Evolutionary conservation across 2,113 vertebrate species (phyloP).

Genomic region (Caranx ignobilis): DNA sequence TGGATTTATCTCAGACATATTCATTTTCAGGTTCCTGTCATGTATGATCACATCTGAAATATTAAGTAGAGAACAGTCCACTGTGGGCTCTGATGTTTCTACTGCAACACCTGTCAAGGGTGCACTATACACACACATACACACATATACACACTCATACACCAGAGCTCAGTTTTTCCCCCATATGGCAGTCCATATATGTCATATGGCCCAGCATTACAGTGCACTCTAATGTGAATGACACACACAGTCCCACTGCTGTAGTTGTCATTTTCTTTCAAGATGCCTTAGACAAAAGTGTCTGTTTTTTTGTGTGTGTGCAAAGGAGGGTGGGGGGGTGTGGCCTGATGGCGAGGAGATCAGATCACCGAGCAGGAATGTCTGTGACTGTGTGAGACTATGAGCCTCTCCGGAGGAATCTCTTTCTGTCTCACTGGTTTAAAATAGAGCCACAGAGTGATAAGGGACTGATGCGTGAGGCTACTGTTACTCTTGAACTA

Average conservation of each 20-base stretch:
- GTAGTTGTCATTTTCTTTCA: constrained; percentile 46
- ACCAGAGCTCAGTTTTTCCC: constrained; percentile 24
- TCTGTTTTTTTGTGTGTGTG: constrained; percentile 17
- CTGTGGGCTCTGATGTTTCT: constrained; percentile 28
- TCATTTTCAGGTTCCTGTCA: constrained; percentile 61
- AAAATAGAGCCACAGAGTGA: constrained; percentile 49
- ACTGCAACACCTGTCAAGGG: constrained; percentile 57
- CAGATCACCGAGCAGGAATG: constrained; percentile 63
- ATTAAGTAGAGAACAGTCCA: constrained; percentile 29
- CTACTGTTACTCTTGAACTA: constrained; percentile 43
- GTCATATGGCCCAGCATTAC: constrained; percentile 40
- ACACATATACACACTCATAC: constrained; percentile 41
- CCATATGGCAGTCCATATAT: constrained; percentile 52
- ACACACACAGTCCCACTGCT: constrained; percentile 33
- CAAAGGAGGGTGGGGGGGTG: not conserved
- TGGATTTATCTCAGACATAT: constrained; percentile 53
- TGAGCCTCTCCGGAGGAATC: constrained; percentile 44
- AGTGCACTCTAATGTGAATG: constrained; percentile 41
- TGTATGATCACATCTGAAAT: constrained; percentile 54
- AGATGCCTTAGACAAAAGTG: constrained; percentile 53
- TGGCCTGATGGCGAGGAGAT: constrained; percentile 47
- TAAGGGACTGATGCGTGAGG: constrained; percentile 29
- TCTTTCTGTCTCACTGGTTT: constrained; percentile 51
- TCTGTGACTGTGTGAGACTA: constrained; percentile 56
- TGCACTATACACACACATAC: constrained; percentile 34